Evolutionary conservation across 2,797 vertebrate genomes (phyloP).

Genomic region (Amniataba percoides): DNA sequence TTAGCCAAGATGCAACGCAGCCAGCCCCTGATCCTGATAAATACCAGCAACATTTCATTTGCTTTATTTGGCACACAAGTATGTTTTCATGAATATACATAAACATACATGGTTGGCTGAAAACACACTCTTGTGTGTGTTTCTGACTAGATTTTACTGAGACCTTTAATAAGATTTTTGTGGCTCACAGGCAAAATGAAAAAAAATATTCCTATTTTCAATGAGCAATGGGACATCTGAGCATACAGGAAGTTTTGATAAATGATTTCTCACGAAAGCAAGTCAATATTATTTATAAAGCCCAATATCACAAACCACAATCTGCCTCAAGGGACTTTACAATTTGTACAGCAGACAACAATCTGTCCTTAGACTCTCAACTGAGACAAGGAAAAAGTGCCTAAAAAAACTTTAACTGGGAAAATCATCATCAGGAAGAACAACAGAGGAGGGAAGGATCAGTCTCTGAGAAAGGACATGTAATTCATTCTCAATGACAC

Average conservation of each 20-base stretch:
- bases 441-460: too few relatives aligned
- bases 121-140: background rate
- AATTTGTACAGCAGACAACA: too few relatives aligned
- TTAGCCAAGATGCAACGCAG: background rate
- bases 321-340: too few relatives aligned
- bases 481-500: background rate
- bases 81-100: too few relatives aligned
- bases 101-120: background rate
- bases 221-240: background rate
- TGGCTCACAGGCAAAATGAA: background rate
- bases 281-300: too few relatives aligned
- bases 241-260: background rate
- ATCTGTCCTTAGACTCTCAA: too few relatives aligned
- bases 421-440: too few relatives aligned
- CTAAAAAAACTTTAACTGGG: too few relatives aligned
- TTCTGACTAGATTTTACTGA: background rate
- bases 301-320: too few relatives aligned
- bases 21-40: background rate
- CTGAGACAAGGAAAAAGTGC: too few relatives aligned
- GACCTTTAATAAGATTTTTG: background rate
- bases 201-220: background rate
- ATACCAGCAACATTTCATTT: background rate
- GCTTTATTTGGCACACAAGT: background rate
- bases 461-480: too few relatives aligned
- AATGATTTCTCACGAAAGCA: background rate